phyloP scores from a whole-genome alignment of 92 coral and sea anemone species.

The Actinostola sp. region DNA sequence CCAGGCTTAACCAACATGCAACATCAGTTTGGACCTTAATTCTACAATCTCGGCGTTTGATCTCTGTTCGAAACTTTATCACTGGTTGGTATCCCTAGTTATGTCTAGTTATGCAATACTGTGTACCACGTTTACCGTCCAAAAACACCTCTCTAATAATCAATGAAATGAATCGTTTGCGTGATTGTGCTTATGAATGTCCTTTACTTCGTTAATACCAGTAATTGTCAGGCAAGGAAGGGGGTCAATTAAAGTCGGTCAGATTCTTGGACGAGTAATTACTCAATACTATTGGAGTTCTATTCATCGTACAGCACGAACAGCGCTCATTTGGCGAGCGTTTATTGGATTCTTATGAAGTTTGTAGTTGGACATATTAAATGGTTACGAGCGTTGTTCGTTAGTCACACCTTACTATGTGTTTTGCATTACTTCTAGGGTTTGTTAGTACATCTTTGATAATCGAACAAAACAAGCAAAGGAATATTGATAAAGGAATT shows the following conservation, averaged over 20 bases:
- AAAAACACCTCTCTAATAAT: neutral
- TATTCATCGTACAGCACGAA: neutral
- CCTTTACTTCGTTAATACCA: conserved; percentile 11
- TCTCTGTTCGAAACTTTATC: neutral
- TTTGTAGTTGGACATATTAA: conserved; percentile 13
- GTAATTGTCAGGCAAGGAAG: conserved; percentile 23
- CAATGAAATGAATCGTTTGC: conserved; percentile 10
- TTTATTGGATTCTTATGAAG: conserved; percentile 37
- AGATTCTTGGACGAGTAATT: conserved; percentile 14
- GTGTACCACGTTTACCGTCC: neutral
- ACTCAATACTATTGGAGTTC: conserved; percentile 21
- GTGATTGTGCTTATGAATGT: conserved; percentile 19
- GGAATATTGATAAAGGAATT: neutral
- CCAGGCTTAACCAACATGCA: conserved; percentile 1
- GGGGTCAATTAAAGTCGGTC: conserved; percentile 27
- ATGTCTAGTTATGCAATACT: conserved; percentile 3
- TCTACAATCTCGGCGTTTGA: conserved; percentile 4
- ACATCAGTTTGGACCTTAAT: neutral
- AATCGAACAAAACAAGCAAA: neutral
- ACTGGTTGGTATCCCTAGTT: neutral
- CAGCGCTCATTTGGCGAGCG: conserved; percentile 26
- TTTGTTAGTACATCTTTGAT: conserved; percentile 18
- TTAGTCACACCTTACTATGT: neutral
- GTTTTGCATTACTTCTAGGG: neutral
- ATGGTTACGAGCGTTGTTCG: neutral